Evolutionary conservation across 2,888 invertebrate species (phyloP).

Genomic region (Malacosoma neustria): DNA sequence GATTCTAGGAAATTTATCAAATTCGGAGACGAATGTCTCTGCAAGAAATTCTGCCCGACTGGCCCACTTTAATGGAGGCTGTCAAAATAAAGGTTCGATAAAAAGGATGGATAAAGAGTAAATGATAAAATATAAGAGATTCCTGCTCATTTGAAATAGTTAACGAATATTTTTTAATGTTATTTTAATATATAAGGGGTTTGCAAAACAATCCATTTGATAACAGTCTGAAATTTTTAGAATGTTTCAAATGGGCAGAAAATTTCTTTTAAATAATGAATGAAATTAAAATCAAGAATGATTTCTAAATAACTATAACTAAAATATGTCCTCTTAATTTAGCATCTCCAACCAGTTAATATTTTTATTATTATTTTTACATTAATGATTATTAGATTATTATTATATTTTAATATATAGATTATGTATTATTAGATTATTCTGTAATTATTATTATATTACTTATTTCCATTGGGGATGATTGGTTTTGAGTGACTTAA

Average conservation of each 20-base stretch:
- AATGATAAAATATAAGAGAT: slow-evolving; percentile 28
- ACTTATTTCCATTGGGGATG: slow-evolving; percentile 17
- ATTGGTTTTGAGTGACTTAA: slow-evolving; percentile 43
- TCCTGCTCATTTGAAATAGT: slow-evolving; percentile 38
- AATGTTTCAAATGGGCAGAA: slow-evolving; percentile 38
- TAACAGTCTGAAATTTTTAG: too few relatives aligned
- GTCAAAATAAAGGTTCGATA: slow-evolving; percentile 81
- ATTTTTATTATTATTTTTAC: too few relatives aligned
- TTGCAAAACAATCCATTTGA: too few relatives aligned
- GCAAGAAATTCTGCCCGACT: slow-evolving; percentile 84
- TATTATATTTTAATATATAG: too few relatives aligned
- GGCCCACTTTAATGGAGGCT: slow-evolving; percentile 82
- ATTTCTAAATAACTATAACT: slow-evolving; percentile 40
- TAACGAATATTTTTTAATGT: too few relatives aligned
- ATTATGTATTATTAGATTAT: too few relatives aligned
- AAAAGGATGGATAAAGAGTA: slow-evolving; percentile 50
- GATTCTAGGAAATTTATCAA: slow-evolving; percentile 80
- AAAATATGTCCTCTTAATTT: slow-evolving; percentile 35
- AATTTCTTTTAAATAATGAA: slow-evolving; percentile 52
- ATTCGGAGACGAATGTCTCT: slow-evolving; percentile 81
- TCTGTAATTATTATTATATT: too few relatives aligned
- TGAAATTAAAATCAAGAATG: slow-evolving; percentile 46
- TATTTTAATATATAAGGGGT: too few relatives aligned
- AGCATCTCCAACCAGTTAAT: slow-evolving; percentile 28
- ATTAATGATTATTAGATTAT: too few relatives aligned